These are phyloP conservation scores for Thalassoma bifasciatum DNA, from an alignment of 2,113 vertebrate genomes.

Conservation along the genomic window DNA sequence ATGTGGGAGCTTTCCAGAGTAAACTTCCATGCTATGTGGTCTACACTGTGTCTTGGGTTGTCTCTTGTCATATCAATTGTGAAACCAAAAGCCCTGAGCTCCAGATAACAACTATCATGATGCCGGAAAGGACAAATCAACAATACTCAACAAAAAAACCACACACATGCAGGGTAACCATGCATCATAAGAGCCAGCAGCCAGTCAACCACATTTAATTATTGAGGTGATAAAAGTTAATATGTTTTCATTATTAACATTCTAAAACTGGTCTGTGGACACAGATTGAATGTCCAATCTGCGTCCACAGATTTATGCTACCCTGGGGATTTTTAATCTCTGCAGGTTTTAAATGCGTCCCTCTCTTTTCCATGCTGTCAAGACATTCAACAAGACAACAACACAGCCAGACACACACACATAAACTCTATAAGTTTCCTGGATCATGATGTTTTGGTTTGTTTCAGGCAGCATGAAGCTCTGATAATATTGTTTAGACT, in stretches of 20 bases:
- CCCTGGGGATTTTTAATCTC: too few relatives aligned
- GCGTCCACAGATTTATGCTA: too few relatives aligned
- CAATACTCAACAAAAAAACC: too few relatives aligned
- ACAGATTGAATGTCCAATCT: too few relatives aligned
- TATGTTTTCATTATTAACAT: too few relatives aligned
- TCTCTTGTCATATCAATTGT: conserved; percentile 43
- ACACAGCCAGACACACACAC: conserved; percentile 23
- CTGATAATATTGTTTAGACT: conserved; percentile 75
- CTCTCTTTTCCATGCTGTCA: background rate
- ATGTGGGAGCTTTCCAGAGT: background rate
- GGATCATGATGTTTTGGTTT: background rate
- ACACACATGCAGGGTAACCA: conserved; percentile 19
- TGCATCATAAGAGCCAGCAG: conserved; percentile 4
- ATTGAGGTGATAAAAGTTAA: too few relatives aligned
- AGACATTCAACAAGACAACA: background rate
- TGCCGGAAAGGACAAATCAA: background rate
- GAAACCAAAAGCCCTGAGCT: conserved; percentile 18
- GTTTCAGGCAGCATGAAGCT: conserved; percentile 36
- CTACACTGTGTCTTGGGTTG: background rate
- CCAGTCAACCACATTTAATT: conserved; percentile 11
- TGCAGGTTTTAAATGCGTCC: too few relatives aligned
- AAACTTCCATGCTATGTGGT: conserved; percentile 1
- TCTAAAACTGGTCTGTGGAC: too few relatives aligned
- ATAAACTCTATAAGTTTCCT: conserved; percentile 24
- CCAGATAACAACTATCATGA: conserved; percentile 31